phyloP scores from a whole-genome alignment of 2,888 invertebrate species.

The Petrolisthes cinctipes region DNA sequence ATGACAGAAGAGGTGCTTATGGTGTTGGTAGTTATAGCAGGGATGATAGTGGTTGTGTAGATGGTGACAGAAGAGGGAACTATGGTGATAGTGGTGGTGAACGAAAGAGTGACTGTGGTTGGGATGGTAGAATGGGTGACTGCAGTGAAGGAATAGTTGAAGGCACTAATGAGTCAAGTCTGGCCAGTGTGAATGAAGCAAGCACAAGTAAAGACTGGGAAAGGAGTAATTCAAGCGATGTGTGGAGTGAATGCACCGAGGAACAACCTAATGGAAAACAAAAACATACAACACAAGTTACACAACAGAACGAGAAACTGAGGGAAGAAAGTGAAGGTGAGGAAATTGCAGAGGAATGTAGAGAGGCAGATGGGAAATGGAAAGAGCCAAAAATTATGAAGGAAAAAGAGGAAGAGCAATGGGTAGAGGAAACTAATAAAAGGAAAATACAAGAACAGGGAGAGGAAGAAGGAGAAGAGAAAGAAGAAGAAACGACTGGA shows the following conservation, averaged over 20 bases:
- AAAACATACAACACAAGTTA: background rate
- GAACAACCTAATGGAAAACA: background rate
- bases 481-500: background rate
- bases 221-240: background rate
- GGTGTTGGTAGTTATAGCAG: background rate
- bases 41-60: background rate
- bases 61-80: background rate
- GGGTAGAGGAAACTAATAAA: background rate
- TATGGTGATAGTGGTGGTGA: background rate
- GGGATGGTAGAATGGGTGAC: background rate
- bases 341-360: background rate
- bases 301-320: background rate
- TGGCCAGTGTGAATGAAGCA: background rate
- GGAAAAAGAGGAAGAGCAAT: background rate
- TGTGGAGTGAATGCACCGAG: background rate
- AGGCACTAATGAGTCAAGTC: background rate
- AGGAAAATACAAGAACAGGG: background rate
- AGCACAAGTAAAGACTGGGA: background rate
- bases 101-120: background rate
- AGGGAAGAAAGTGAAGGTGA: background rate
- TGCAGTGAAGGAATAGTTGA: background rate
- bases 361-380: background rate
- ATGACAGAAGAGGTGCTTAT: background rate
- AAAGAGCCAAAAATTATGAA: background rate
- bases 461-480: background rate